Percentiles rank a stretch among this genome's conserved stretches.
Conservation (phyloP, 2,888 invertebrate species). For the Hesperia comma region DNA sequence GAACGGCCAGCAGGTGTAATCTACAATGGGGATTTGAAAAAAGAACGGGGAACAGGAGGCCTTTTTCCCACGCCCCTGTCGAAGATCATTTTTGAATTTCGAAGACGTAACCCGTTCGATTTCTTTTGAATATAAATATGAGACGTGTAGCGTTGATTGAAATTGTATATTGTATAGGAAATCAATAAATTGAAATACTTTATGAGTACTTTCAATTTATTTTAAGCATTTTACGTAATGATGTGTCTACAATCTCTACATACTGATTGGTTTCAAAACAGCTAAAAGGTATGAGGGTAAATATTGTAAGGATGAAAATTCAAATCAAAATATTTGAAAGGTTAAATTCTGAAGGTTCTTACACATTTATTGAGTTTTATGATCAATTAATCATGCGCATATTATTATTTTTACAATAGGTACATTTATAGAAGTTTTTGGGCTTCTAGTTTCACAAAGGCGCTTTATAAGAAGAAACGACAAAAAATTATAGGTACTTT, state of each 20-base stretch:
- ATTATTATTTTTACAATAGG: no score
- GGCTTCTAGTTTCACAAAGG: no score
- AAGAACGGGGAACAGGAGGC: constrained; percentile 79
- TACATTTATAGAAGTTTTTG: no score
- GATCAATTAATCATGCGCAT: no score
- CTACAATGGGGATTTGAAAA: constrained; percentile 80
- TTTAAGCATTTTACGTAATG: neutral
- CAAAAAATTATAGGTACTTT: no score
- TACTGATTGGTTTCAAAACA: neutral
- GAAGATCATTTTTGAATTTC: constrained; percentile 67
- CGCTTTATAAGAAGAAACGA: no score
- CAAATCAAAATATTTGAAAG: no score
- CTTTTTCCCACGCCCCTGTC: constrained; percentile 81
- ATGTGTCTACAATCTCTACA: neutral
- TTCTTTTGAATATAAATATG: constrained; percentile 34
- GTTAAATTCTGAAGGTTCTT: no score
- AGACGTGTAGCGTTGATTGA: constrained; percentile 9
- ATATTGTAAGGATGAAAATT: neutral
- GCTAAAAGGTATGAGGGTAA: neutral
- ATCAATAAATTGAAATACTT: constrained; percentile 9
- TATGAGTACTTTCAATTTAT: no score
- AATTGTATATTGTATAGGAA: constrained; percentile 24
- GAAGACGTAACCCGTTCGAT: constrained; percentile 50
- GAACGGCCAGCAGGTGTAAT: constrained; percentile 82
- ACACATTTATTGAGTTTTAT: no score